phyloP scores from a whole-genome alignment of 1,140 invertebrate species.

The Drosophila varians region DNA sequence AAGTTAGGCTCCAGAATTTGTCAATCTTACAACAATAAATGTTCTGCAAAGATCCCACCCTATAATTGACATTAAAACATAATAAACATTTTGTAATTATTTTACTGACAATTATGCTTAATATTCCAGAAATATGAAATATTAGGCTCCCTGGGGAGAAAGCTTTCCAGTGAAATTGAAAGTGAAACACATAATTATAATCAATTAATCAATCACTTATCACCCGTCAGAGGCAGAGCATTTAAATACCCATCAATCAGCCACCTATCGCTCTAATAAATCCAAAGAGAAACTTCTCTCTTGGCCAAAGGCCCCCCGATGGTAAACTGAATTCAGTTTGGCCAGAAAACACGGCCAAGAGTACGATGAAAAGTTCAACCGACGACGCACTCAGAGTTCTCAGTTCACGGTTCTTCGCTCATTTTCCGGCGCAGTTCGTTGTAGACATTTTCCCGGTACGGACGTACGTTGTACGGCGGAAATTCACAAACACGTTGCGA shows the following conservation, averaged over 20 bases:
- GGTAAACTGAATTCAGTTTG: constrained; percentile 31
- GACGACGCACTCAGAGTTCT: constrained; percentile 42
- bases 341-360: constrained; percentile 32
- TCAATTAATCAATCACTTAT: constrained; percentile 40
- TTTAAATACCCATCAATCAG: constrained; percentile 32
- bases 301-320: background rate
- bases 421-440: constrained; percentile 68
- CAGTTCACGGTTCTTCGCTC: constrained; percentile 15
- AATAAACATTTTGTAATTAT: no score
- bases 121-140: background rate
- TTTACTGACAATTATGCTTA: background rate
- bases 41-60: no score
- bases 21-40: no score
- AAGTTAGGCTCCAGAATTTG: no score
- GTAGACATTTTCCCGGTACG: constrained; percentile 78
- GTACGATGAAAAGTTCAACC: constrained; percentile 23
- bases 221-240: constrained; percentile 15
- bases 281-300: constrained; percentile 19
- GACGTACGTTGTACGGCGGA: constrained; percentile 61
- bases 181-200: background rate
- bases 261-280: background rate
- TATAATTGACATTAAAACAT: no score
- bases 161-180: background rate
- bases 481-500: constrained; percentile 20
- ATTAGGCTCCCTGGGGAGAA: background rate